Evolutionary conservation across 2,113 vertebrate species (phyloP).

Genomic region (Tetrax tetrax): DNA sequence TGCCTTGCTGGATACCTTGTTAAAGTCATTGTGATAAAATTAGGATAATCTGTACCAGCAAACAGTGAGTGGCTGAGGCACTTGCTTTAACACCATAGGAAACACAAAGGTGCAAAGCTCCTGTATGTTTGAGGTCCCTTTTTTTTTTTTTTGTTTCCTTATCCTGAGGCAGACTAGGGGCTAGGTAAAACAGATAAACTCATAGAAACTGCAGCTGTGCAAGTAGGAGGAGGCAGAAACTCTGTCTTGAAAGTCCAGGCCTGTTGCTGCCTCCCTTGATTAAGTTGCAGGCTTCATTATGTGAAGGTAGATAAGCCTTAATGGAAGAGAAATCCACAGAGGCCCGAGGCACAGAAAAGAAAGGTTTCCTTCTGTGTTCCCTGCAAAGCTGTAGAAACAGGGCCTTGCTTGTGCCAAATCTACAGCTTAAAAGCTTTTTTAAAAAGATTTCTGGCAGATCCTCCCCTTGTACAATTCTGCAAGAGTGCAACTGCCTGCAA

Average conservation of each 20-base stretch:
- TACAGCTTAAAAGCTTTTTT: neutral
- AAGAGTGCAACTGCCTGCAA: neutral
- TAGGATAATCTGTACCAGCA: neutral
- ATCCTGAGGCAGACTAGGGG: neutral
- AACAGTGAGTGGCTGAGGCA: neutral
- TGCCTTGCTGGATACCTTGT: neutral
- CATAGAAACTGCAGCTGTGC: neutral
- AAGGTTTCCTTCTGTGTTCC: neutral
- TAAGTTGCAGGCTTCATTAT: neutral
- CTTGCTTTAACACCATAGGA: neutral
- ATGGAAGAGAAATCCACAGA: neutral
- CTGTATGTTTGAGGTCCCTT: neutral
- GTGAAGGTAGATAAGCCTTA: neutral
- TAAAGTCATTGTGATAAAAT: neutral
- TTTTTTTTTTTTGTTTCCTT: neutral
- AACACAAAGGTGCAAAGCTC: neutral
- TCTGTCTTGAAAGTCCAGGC: neutral
- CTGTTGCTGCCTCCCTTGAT: neutral
- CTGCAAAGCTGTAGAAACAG: neutral
- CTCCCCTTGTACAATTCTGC: neutral
- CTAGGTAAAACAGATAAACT: neutral
- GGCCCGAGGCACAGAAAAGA: neutral
- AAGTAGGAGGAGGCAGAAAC: neutral
- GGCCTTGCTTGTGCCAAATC: neutral
- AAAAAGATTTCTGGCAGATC: neutral